A percentile compares a stretch with the other conserved stretches of the same genome.
phyloP scores from a whole-genome alignment of 2,797 vertebrate species.

The Bovichtus diacanthus region DNA sequence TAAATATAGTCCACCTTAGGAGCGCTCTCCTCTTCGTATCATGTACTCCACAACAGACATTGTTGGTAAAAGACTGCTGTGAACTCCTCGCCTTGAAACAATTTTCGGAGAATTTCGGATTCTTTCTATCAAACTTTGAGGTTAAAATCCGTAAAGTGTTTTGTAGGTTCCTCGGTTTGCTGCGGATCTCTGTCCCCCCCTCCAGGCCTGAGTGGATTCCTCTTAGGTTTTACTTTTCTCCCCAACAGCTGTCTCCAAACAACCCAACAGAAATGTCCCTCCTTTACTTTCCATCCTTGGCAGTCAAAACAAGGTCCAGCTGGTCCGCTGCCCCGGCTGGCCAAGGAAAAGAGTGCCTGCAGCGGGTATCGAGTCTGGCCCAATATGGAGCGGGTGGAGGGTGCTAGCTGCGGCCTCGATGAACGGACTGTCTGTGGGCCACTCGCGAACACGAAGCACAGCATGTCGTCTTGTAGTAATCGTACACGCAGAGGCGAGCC shows the following conservation, averaged over 20 bases:
- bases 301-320: constrained; percentile 49
- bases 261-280: constrained; percentile 44
- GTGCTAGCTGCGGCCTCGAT: constrained; percentile 88
- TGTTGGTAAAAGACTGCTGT: constrained; percentile 12
- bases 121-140: constrained; percentile 1
- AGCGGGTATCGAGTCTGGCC: constrained; percentile 34
- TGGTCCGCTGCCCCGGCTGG: constrained; percentile 29
- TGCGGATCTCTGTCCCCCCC: constrained; percentile 26
- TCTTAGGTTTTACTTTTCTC: constrained; percentile 20
- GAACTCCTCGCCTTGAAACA: constrained; percentile 32
- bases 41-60: constrained; percentile 40
- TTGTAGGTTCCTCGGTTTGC: constrained; percentile 34
- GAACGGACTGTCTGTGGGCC: constrained; percentile 83
- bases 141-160: constrained; percentile 42
- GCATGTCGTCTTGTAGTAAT: constrained; percentile 94
- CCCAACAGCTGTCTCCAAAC: constrained; percentile 39
- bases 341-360: constrained; percentile 44
- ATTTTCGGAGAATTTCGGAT: too few relatives aligned
- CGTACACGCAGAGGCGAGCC: constrained; percentile 96
- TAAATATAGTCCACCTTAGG: constrained; percentile 46
- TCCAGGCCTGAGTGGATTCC: constrained; percentile 34
- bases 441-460: constrained; percentile 91
- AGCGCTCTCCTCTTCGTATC: constrained; percentile 40
- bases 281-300: constrained; percentile 52
- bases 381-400: constrained; percentile 27